Conservation (phyloP, 1,140 invertebrate species). For the Thereuonema tuberculata region DNA sequence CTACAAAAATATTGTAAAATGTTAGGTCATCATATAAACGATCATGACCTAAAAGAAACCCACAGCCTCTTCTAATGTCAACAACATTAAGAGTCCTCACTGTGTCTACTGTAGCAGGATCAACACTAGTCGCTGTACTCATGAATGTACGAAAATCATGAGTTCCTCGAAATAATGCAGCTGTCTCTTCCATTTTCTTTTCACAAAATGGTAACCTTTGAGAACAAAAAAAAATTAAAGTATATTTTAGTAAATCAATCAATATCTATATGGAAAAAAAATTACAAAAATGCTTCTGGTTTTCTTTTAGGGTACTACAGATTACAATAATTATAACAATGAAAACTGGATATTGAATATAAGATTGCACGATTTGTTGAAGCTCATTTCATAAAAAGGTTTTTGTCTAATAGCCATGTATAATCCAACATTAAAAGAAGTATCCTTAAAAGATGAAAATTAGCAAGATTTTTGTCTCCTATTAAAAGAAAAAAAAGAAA, state of each 20-base stretch:
- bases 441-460: no score
- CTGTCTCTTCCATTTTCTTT: conserved; percentile 13
- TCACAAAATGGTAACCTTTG: conserved; percentile 11
- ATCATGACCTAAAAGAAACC: not conserved
- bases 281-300: not conserved
- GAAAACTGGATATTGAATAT: no score
- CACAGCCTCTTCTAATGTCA: conserved; percentile 5
- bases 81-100: not conserved
- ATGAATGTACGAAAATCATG: conserved; percentile 12
- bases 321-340: no score
- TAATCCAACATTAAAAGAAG: no score
- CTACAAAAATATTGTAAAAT: conserved; percentile 16
- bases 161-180: conserved; percentile 6
- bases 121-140: not conserved
- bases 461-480: no score
- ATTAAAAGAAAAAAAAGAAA: no score
- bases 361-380: no score
- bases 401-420: no score
- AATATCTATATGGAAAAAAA: not conserved
- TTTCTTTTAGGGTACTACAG: no score
- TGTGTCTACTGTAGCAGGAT: no score
- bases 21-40: conserved; percentile 7
- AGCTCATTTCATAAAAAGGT: no score
- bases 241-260: not conserved
- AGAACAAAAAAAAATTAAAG: conserved; percentile 7